phyloP scores from a whole-genome alignment of 2,797 vertebrate genomes.

The Lemur catta region DNA sequence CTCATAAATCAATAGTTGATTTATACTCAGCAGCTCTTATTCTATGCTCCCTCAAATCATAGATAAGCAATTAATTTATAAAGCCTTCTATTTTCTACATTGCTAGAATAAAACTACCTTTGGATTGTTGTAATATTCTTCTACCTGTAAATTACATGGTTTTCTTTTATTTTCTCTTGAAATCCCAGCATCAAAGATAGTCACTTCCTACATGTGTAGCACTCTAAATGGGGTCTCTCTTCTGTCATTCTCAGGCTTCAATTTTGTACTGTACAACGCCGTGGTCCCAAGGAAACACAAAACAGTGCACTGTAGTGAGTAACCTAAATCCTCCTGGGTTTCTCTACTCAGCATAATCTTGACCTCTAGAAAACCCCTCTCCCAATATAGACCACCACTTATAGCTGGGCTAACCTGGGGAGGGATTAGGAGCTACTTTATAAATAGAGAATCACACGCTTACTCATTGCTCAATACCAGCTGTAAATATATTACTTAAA shows the following conservation, averaged over 20 bases:
- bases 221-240: background rate
- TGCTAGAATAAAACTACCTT: conserved; percentile 46
- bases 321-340: background rate
- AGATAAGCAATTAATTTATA: conserved; percentile 67
- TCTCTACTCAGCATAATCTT: background rate
- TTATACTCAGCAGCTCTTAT: background rate
- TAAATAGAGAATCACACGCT: conserved; percentile 52
- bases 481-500: conserved; percentile 58
- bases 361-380: background rate
- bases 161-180: background rate
- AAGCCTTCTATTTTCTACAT: conserved; percentile 56
- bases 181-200: background rate
- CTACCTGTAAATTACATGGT: background rate
- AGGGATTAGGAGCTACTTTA: conserved; percentile 45
- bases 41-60: conserved; percentile 27
- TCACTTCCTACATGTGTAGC: background rate
- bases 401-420: conserved; percentile 15
- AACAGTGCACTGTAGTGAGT: background rate
- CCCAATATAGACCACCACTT: background rate
- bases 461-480: conserved; percentile 28
- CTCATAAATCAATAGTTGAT: conserved; percentile 16
- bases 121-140: conserved; percentile 31
- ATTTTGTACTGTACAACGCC: conserved; percentile 7
- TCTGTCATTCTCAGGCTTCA: conserved; percentile 7
- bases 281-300: background rate